Evolutionary conservation across 2,888 invertebrate genomes (phyloP).

Genomic region (Trachelus troglodyta): DNA sequence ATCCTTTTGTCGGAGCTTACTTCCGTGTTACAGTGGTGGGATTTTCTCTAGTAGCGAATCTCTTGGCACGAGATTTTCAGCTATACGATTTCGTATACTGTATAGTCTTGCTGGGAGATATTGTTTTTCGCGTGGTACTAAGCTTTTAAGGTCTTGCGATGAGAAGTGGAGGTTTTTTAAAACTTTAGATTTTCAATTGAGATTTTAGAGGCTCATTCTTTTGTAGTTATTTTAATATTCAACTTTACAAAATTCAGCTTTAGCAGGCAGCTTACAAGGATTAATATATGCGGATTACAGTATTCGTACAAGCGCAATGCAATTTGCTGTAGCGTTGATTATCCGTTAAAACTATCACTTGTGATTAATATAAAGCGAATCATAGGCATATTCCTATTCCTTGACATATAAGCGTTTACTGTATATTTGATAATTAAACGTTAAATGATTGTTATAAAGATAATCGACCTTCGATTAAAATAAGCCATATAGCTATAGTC

Average conservation of each 20-base stretch:
- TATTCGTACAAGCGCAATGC: background rate
- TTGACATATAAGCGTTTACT: too few species aligned
- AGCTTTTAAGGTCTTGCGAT: background rate
- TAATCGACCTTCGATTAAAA: background rate
- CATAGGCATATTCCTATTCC: background rate
- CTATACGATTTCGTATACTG: background rate
- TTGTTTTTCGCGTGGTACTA: background rate
- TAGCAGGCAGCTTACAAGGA: too few species aligned
- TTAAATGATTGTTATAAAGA: background rate
- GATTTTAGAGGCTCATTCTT: background rate
- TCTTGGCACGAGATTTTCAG: background rate
- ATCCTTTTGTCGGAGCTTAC: background rate
- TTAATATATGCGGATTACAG: background rate
- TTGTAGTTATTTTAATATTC: background rate
- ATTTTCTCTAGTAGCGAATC: background rate
- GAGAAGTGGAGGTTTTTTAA: background rate
- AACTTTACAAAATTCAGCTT: background rate
- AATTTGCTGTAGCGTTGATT: background rate
- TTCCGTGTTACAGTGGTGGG: background rate
- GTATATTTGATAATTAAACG: background rate
- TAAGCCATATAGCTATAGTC: background rate
- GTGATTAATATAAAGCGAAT: background rate
- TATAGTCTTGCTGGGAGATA: background rate
- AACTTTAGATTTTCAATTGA: background rate
- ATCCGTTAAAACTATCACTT: background rate